These are phyloP conservation scores for Netelia virgata DNA, from an alignment of 2,888 invertebrate genomes.

Conservation along the genomic window DNA sequence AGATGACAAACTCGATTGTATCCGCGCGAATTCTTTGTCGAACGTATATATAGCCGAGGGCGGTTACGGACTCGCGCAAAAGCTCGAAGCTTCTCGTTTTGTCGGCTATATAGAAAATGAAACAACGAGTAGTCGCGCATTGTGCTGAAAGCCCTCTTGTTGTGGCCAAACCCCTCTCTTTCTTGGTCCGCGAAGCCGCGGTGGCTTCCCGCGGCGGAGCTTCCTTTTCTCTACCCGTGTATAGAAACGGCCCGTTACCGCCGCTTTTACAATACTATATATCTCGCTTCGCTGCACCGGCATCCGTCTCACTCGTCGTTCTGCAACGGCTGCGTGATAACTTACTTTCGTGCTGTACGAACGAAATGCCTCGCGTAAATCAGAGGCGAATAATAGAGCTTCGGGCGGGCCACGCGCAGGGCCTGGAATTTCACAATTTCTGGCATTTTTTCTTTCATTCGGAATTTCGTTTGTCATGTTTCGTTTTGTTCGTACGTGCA, in stretches of 20 bases:
- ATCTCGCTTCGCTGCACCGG: conserved; percentile 14
- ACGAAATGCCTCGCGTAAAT: conserved; percentile 75
- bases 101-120: conserved; percentile 36
- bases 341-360: conserved; percentile 74
- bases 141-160: conserved; percentile 63
- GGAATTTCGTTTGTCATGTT: too few relatives aligned
- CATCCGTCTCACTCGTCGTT: conserved; percentile 40
- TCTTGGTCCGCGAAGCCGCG: not conserved
- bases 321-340: conserved; percentile 74
- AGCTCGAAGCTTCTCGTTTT: conserved; percentile 32
- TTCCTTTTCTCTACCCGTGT: conserved; percentile 50
- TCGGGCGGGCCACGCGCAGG: conserved; percentile 52
- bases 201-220: conserved; percentile 31
- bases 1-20: conserved; percentile 5
- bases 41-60: conserved; percentile 60
- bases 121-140: conserved; percentile 69
- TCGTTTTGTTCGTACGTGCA: not conserved
- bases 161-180: conserved; percentile 31
- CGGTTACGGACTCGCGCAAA: conserved; percentile 67
- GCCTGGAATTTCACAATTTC: not conserved
- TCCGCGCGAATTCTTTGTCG: conserved; percentile 36
- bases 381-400: conserved; percentile 78
- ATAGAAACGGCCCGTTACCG: conserved; percentile 25
- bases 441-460: not conserved
- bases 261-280: conserved; percentile 2